Conservation (phyloP, 2,888 invertebrate genomes). For the Julus scandinavius region DNA sequence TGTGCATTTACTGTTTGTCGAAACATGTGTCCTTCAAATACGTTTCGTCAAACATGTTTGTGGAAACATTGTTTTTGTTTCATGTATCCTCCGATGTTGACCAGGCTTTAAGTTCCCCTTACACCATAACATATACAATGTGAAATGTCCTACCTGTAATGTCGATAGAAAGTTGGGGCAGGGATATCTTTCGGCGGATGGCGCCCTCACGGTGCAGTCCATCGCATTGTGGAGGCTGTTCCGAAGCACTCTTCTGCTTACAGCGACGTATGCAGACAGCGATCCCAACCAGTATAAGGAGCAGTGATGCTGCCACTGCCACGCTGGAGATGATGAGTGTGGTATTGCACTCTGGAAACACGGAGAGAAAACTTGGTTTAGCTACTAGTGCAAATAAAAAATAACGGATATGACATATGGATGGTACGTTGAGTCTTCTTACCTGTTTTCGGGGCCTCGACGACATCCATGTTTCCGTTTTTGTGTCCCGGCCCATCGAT, state of each 20-base stretch:
- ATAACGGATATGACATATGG: too few species aligned
- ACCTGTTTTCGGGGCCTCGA: constrained; percentile 20
- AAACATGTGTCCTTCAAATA: too few species aligned
- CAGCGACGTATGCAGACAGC: constrained; percentile 40
- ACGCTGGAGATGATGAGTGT: constrained; percentile 46
- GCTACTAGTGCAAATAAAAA: too few species aligned
- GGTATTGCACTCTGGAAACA: constrained; percentile 4
- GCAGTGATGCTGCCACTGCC: not conserved
- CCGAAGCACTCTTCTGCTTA: not conserved
- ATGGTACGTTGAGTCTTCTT: not conserved
- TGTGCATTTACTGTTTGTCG: too few species aligned
- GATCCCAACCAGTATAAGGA: constrained; percentile 7
- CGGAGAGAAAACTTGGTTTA: too few species aligned
- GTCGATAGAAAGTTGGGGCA: not conserved
- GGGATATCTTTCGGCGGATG: constrained; percentile 47
- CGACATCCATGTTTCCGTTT: not conserved
- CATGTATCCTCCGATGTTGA: too few species aligned
- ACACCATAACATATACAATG: not conserved
- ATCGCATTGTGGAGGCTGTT: not conserved
- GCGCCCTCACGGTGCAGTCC: constrained; percentile 23
- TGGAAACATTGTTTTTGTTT: too few species aligned
- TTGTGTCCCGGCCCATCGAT: not conserved
- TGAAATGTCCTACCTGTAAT: not conserved
- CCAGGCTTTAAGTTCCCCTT: too few species aligned
- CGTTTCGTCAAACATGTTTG: too few species aligned